These are phyloP conservation scores for Darevskia mixta DNA, from an alignment of 2,797 vertebrate genomes.

Conservation along the genomic window DNA sequence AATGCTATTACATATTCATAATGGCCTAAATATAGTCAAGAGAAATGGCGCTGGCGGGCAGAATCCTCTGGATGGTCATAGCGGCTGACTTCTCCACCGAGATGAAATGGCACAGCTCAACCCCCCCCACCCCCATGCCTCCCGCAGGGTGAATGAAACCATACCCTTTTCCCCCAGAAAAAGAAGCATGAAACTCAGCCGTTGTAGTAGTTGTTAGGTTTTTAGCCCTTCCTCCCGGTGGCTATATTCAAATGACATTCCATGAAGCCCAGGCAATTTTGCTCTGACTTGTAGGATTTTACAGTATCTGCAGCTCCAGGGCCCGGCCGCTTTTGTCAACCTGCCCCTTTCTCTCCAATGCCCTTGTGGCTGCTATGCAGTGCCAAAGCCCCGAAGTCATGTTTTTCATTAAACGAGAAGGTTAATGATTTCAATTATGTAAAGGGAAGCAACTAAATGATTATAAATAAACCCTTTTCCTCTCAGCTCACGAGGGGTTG, in stretches of 20 bases:
- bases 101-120: slow-evolving; percentile 85
- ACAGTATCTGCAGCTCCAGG: slow-evolving; percentile 7
- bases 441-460: slow-evolving; percentile 66
- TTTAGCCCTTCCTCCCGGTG: slow-evolving; percentile 55
- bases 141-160: slow-evolving; percentile 66
- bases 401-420: slow-evolving; percentile 77
- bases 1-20: slow-evolving; percentile 90
- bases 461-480: slow-evolving; percentile 67
- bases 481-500: neutral
- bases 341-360: neutral
- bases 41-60: slow-evolving; percentile 84
- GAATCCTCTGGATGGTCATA: slow-evolving; percentile 82
- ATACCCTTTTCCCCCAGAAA: slow-evolving; percentile 56
- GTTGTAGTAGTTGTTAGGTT: slow-evolving; percentile 42
- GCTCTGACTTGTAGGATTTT: slow-evolving; percentile 20
- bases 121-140: slow-evolving; percentile 46
- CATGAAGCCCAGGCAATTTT: neutral
- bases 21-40: slow-evolving; percentile 90
- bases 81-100: slow-evolving; percentile 84
- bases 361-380: slow-evolving; percentile 10
- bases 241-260: slow-evolving; percentile 61
- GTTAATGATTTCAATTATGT: slow-evolving; percentile 75
- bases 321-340: slow-evolving; percentile 24
- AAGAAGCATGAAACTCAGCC: slow-evolving; percentile 52
- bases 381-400: slow-evolving; percentile 34